Conservation (phyloP, 2,113 vertebrate genomes). For the Dascyllus trimaculatus region DNA sequence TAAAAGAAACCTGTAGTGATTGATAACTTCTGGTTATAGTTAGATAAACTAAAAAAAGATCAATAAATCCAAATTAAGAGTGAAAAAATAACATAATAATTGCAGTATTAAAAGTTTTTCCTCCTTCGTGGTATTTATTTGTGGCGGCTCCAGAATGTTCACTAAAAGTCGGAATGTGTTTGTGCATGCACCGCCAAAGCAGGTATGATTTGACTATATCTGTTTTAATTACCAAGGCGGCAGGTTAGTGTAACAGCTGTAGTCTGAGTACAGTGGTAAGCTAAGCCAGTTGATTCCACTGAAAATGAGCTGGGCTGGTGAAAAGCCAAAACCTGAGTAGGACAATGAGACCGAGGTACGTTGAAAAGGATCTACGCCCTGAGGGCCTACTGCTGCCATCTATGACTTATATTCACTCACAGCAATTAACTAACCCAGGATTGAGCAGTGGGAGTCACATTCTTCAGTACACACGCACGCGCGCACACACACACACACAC, state of each 20-base stretch:
- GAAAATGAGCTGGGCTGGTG: conserved; percentile 61
- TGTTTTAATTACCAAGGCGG: conserved; percentile 58
- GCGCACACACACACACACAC: too few species aligned
- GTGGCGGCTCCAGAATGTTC: background rate
- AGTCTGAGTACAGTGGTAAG: conserved; percentile 53
- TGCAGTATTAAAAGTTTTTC: background rate
- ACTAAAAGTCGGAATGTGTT: conserved; percentile 40
- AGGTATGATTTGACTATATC: conserved; percentile 37
- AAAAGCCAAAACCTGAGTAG: conserved; percentile 71
- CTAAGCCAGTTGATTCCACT: conserved; percentile 45
- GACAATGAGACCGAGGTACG: conserved; percentile 62
- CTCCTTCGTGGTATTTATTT: background rate
- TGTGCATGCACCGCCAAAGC: conserved; percentile 18
- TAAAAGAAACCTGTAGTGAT: background rate
- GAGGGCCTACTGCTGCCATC: conserved; percentile 72
- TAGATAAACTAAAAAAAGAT: too few species aligned
- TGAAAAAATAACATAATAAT: background rate
- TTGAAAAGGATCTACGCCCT: conserved; percentile 77
- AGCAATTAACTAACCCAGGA: conserved; percentile 78
- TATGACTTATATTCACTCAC: conserved; percentile 78
- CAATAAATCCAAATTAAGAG: too few species aligned
- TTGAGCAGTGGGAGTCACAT: conserved; percentile 77
- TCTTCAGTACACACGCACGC: conserved; percentile 36
- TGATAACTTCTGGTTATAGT: background rate
- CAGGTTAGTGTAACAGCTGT: conserved; percentile 63